phyloP scores from a whole-genome alignment of 2,797 vertebrate genomes.

The Hyperoplus immaculatus region DNA sequence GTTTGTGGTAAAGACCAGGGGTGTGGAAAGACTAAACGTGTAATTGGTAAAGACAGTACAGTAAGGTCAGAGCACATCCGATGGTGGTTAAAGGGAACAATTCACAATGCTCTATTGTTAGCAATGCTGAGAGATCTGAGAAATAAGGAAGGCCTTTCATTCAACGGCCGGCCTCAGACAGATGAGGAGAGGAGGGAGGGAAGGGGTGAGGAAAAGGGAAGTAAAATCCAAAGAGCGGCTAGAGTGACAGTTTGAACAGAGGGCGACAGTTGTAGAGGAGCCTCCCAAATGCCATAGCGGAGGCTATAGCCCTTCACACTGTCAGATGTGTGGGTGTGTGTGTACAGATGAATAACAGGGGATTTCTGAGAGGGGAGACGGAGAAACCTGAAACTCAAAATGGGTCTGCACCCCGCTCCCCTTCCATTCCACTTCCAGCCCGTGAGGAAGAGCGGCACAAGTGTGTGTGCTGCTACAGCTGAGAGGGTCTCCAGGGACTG shows the following conservation, averaged over 20 bases:
- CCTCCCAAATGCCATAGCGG: constrained; percentile 74
- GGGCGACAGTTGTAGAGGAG: constrained; percentile 79
- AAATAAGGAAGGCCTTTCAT: constrained; percentile 62
- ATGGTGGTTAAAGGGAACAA: constrained; percentile 37
- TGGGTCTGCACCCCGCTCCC: constrained; percentile 12
- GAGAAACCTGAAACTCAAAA: constrained; percentile 74
- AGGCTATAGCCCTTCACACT: constrained; percentile 63
- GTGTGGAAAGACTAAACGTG: constrained; percentile 50
- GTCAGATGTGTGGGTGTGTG: constrained; percentile 56
- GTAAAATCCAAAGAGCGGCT: constrained; percentile 51
- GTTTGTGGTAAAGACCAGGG: constrained; percentile 35
- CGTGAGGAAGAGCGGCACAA: constrained; percentile 71
- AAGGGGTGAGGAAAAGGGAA: constrained; percentile 44
- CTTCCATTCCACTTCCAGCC: constrained; percentile 22
- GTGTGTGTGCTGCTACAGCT: constrained; percentile 77
- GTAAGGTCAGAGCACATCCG: constrained; percentile 60
- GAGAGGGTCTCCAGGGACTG: constrained; percentile 70
- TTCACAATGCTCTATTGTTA: constrained; percentile 58
- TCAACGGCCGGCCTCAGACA: constrained; percentile 43
- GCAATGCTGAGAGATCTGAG: constrained; percentile 35
- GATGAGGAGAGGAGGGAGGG: constrained; percentile 49
- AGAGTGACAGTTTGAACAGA: constrained; percentile 69
- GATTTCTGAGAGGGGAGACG: constrained; percentile 60
- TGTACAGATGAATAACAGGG: constrained; percentile 65
- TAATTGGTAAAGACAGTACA: constrained; percentile 73